phyloP scores from a whole-genome alignment of 2,888 invertebrate species.

The Chloroclysta siterata region DNA sequence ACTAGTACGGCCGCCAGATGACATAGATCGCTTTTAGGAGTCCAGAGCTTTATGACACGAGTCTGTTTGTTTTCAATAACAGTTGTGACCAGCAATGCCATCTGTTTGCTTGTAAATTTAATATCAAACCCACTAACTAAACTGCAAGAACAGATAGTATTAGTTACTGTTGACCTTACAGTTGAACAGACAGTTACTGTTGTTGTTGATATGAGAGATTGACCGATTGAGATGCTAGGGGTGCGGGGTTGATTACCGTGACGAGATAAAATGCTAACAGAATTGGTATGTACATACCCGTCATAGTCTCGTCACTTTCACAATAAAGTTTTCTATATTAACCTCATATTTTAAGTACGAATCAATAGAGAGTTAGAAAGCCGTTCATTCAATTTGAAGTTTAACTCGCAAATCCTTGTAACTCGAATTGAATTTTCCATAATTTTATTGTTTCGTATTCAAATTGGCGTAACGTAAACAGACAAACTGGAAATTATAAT shows the following conservation, averaged over 20 bases:
- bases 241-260: background rate
- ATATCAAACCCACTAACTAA: conserved; percentile 9
- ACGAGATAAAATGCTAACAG: background rate
- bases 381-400: conserved; percentile 1
- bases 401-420: conserved; percentile 14
- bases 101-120: conserved; percentile 21
- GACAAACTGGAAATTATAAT: conserved; percentile 58
- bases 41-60: conserved; percentile 14
- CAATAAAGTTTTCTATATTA: background rate
- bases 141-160: conserved; percentile 1
- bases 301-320: background rate
- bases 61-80: conserved; percentile 53
- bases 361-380: background rate
- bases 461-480: conserved; percentile 44
- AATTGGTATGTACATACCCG: too few relatives aligned
- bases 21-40: background rate
- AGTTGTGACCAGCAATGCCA: conserved; percentile 35
- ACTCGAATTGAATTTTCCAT: conserved; percentile 37
- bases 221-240: background rate
- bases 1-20: background rate
- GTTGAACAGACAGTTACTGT: background rate
- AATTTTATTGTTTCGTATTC: conserved; percentile 41
- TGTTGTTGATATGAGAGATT: background rate
- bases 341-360: background rate
- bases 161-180: background rate